Conservation (phyloP, 2,888 invertebrate species). For the Dorcus hopei region DNA sequence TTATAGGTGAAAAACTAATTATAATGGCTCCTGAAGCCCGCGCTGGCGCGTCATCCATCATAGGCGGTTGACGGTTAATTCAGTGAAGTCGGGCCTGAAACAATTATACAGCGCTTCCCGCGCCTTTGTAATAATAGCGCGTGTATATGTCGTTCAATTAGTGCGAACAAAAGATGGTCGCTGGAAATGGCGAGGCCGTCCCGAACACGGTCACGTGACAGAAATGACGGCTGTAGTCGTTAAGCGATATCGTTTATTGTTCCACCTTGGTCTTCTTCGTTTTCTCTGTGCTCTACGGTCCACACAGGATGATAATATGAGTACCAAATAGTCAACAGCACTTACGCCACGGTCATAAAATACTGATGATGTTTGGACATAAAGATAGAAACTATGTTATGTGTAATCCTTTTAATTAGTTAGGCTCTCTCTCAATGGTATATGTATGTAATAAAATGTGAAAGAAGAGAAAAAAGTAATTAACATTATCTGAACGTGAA, state of each 20-base stretch:
- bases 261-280: constrained; percentile 5
- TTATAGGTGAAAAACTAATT: constrained; percentile 2
- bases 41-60: constrained; percentile 4
- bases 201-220: constrained; percentile 11
- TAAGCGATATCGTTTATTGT: constrained; percentile 16
- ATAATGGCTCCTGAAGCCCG: background rate
- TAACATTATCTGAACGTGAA: too few species aligned
- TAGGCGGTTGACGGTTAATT: constrained; percentile 14
- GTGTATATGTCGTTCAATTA: constrained; percentile 21
- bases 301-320: too few species aligned
- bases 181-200: constrained; percentile 10
- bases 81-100: constrained; percentile 17
- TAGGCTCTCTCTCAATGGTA: too few species aligned
- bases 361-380: too few species aligned
- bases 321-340: too few species aligned
- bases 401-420: too few species aligned
- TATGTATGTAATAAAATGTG: too few species aligned
- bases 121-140: constrained; percentile 17
- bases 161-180: constrained; percentile 15
- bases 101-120: constrained; percentile 19
- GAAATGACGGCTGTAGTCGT: constrained; percentile 14
- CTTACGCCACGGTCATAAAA: too few species aligned
- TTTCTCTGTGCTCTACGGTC: too few species aligned
- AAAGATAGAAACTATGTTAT: too few species aligned
- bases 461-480: too few species aligned